Percentiles rank a stretch among this genome's conserved stretches.
Conservation (phyloP, 2,113 vertebrate genomes). For the Phalacrocorax aristotelis region DNA sequence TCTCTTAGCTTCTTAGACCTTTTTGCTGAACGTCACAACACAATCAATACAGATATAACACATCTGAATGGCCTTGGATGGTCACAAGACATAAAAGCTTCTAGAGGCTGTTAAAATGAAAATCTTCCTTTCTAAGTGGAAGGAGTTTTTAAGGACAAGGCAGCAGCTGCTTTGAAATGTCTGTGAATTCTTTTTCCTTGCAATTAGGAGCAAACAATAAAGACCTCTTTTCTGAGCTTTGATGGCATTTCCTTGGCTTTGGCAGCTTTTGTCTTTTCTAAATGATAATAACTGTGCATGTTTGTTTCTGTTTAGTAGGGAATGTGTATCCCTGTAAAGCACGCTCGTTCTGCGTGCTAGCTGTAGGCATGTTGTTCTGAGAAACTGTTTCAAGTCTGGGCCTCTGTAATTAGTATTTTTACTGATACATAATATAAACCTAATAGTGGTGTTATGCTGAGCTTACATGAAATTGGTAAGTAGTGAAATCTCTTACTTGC, state of each 20-base stretch:
- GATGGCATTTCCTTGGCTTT: conserved; percentile 22
- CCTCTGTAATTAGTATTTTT: conserved; percentile 47
- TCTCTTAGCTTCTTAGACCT: not conserved
- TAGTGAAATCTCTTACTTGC: conserved; percentile 6
- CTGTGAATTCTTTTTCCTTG: conserved; percentile 36
- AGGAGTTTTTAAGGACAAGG: conserved; percentile 53
- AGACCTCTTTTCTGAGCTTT: conserved; percentile 7
- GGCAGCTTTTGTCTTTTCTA: conserved; percentile 54
- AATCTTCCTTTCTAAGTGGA: conserved; percentile 32
- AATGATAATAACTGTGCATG: not conserved
- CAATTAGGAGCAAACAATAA: conserved; percentile 64
- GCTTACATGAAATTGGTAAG: not conserved
- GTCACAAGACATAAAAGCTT: conserved; percentile 21
- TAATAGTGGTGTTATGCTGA: conserved; percentile 28
- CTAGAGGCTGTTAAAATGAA: conserved; percentile 34
- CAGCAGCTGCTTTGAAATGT: conserved; percentile 47
- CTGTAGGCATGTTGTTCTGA: conserved; percentile 12
- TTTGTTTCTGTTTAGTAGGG: conserved; percentile 23
- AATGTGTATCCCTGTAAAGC: not conserved
- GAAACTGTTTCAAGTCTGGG: conserved; percentile 16
- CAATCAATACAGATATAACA: conserved; percentile 16
- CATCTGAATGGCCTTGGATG: conserved; percentile 33
- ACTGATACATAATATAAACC: conserved; percentile 42
- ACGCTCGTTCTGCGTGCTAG: not conserved
- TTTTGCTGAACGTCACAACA: conserved; percentile 18